These are phyloP conservation scores for Xestia sexstrigata DNA, from an alignment of 2,888 invertebrate genomes.

Conservation along the genomic window DNA sequence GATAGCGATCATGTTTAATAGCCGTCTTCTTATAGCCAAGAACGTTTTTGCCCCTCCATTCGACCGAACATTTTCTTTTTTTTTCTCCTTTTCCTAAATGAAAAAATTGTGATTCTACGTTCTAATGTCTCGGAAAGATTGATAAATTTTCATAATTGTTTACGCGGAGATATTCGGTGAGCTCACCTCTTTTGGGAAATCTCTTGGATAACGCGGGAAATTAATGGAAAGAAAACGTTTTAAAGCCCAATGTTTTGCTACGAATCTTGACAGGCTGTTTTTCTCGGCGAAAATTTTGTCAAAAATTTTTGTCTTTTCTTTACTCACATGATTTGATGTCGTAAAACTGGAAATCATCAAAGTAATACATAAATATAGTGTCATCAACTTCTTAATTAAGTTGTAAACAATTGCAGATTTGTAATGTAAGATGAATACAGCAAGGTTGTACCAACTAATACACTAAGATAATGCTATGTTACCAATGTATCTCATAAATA, in stretches of 20 bases:
- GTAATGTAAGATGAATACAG: not conserved
- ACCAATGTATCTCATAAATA: not conserved
- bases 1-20: conserved; percentile 90
- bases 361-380: too few species aligned
- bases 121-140: conserved; percentile 78
- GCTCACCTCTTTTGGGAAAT: conserved; percentile 41
- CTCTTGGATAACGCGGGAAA: conserved; percentile 14
- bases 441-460: not conserved
- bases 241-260: conserved; percentile 7
- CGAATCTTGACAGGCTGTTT: not conserved
- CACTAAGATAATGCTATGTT: not conserved
- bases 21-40: conserved; percentile 81
- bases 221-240: not conserved
- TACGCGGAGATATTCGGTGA: conserved; percentile 68
- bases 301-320: not conserved
- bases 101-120: conserved; percentile 66
- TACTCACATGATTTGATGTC: not conserved
- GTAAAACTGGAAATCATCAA: not conserved
- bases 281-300: not conserved
- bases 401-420: not conserved
- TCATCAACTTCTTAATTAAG: not conserved
- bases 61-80: conserved; percentile 60
- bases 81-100: conserved; percentile 58
- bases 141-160: conserved; percentile 80
- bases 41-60: conserved; percentile 79